These are phyloP conservation scores for Tinamus guttatus DNA, from an alignment of 2,113 vertebrate genomes.

Conservation along the genomic window DNA sequence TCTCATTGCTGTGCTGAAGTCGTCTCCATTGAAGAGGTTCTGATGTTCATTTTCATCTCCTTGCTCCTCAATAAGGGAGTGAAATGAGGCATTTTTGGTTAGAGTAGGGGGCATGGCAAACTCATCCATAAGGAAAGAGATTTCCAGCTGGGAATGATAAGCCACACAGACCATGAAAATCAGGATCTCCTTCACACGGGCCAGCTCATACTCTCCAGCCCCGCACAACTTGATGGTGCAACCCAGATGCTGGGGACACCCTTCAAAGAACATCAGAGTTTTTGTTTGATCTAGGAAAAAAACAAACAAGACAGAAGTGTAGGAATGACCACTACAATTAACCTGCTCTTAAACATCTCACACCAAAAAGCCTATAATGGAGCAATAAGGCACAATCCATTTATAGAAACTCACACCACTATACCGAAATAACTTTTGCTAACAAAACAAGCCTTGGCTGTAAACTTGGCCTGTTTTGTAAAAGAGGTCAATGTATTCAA, in stretches of 20 bases:
- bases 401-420: neutral
- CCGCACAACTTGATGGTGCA: slow-evolving; percentile 96
- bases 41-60: slow-evolving; percentile 57
- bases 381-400: neutral
- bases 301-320: neutral
- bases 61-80: slow-evolving; percentile 85
- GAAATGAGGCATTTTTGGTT: slow-evolving; percentile 85
- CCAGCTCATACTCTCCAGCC: slow-evolving; percentile 92
- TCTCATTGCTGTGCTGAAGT: slow-evolving; percentile 58
- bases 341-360: neutral
- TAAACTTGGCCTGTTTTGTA: neutral
- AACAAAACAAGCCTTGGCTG: neutral
- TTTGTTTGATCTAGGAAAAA: slow-evolving; percentile 86
- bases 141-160: slow-evolving; percentile 98
- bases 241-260: slow-evolving; percentile 91
- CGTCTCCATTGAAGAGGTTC: slow-evolving; percentile 65
- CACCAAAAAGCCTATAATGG: neutral
- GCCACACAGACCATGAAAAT: slow-evolving; percentile 96
- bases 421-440: neutral
- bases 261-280: slow-evolving; percentile 98
- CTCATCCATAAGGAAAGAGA: slow-evolving; percentile 99
- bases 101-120: slow-evolving; percentile 97
- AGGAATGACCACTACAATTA: neutral
- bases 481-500: neutral
- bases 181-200: slow-evolving; percentile 95